phyloP scores from a whole-genome alignment of 2,888 invertebrate species.

The Malthinus seriepunctatus region DNA sequence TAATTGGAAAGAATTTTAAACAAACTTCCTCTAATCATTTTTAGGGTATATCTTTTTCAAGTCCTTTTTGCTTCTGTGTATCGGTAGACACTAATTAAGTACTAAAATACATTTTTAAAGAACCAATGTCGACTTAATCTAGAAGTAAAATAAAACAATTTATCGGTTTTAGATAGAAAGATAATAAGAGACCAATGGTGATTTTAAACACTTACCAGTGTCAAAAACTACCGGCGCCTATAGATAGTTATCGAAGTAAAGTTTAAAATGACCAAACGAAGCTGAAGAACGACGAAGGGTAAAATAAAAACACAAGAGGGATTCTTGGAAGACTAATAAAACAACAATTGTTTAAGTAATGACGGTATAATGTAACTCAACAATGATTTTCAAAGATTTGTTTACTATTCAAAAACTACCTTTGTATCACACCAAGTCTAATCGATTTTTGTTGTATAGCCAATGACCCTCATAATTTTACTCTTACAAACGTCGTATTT shows the following conservation, averaged over 20 bases:
- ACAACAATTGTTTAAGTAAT: conserved; percentile 35
- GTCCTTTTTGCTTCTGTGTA: conserved; percentile 15
- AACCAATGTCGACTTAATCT: conserved; percentile 30
- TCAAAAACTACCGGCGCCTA: conserved; percentile 43
- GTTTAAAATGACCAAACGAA: conserved; percentile 38
- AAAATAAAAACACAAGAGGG: conserved; percentile 23
- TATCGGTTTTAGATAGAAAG: conserved; percentile 40
- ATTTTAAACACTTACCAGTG: conserved; percentile 44
- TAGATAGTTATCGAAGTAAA: conserved; percentile 39
- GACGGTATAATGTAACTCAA: conserved; percentile 28
- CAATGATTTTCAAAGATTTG: conserved; percentile 39
- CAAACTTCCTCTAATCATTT: background rate
- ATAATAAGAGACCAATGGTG: conserved; percentile 41
- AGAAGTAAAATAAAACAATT: conserved; percentile 24
- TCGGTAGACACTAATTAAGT: conserved; percentile 40
- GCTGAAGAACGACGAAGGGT: conserved; percentile 16
- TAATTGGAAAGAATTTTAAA: conserved; percentile 17
- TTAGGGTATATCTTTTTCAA: background rate
- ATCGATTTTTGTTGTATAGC: conserved; percentile 42
- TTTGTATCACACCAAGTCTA: conserved; percentile 32
- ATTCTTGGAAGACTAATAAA: conserved; percentile 30
- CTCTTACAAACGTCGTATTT: conserved; percentile 32
- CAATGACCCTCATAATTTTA: conserved; percentile 42
- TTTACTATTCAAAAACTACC: conserved; percentile 22
- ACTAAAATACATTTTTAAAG: conserved; percentile 34